phyloP scores from a whole-genome alignment of 2,888 invertebrate genomes.

The Drosophila anomalata region DNA sequence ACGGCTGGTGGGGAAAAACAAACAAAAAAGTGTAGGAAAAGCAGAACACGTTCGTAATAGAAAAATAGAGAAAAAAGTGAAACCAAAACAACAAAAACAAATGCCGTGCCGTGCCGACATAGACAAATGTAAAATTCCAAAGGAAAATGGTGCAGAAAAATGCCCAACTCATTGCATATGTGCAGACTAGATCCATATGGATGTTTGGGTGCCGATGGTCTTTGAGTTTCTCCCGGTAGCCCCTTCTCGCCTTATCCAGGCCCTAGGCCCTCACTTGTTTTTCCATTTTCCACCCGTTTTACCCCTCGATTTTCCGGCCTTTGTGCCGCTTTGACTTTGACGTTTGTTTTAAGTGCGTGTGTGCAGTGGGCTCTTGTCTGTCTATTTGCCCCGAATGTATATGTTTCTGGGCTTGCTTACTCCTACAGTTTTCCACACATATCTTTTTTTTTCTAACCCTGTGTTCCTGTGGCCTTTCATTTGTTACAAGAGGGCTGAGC shows the following conservation, averaged over 20 bases:
- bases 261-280: not conserved
- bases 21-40: constrained; percentile 32
- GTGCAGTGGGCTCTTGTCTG: constrained; percentile 51
- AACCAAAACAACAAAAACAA: constrained; percentile 53
- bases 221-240: constrained; percentile 18
- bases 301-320: constrained; percentile 16
- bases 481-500: constrained; percentile 23
- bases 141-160: constrained; percentile 65
- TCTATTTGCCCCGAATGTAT: constrained; percentile 9
- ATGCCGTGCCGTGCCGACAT: constrained; percentile 41
- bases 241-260: not conserved
- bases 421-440: constrained; percentile 17
- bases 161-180: constrained; percentile 58
- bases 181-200: constrained; percentile 31
- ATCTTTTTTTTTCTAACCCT: constrained; percentile 23
- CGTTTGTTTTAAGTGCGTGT: constrained; percentile 47
- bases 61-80: constrained; percentile 33
- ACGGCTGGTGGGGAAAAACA: constrained; percentile 39
- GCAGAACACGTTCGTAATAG: constrained; percentile 58
- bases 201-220: constrained; percentile 19
- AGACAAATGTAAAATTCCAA: constrained; percentile 54
- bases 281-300: not conserved
- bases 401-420: constrained; percentile 16
- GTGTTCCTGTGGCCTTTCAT: constrained; percentile 37
- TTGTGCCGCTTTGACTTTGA: constrained; percentile 52